Evolutionary conservation across 2,888 invertebrate genomes (phyloP).

Genomic region (Dichetophora obliterata): DNA sequence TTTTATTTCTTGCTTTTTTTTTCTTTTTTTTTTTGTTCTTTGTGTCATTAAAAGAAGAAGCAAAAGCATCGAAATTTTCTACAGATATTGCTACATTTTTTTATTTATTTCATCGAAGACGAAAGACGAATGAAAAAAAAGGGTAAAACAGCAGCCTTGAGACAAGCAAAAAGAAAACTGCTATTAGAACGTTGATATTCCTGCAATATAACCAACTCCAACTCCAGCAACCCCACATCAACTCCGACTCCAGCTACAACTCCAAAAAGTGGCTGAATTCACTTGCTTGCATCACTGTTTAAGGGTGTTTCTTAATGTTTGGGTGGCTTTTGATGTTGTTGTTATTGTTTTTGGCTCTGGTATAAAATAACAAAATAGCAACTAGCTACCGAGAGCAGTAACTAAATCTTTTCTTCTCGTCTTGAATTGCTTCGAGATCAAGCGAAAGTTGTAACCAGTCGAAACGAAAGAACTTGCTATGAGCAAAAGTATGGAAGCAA

Average conservation of each 20-base stretch:
- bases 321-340: background rate
- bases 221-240: no score
- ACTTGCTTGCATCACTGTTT: background rate
- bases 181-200: background rate
- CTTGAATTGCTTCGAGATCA: constrained; percentile 1
- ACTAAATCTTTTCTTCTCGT: background rate
- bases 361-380: no score
- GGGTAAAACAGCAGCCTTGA: background rate
- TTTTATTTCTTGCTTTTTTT: background rate
- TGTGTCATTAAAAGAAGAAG: constrained; percentile 3
- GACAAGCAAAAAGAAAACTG: background rate
- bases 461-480: background rate
- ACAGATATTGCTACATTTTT: background rate
- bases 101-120: background rate
- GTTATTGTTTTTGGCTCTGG: background rate
- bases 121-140: background rate
- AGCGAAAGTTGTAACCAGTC: background rate
- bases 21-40: no score
- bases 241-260: no score
- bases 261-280: no score
- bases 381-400: background rate
- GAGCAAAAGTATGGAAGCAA: background rate
- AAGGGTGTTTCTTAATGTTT: constrained; percentile 6
- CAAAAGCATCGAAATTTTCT: background rate
- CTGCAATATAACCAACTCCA: no score